Evolutionary conservation across 2,797 vertebrate genomes (phyloP).

Genomic region (Arctocebus calabarensis): DNA sequence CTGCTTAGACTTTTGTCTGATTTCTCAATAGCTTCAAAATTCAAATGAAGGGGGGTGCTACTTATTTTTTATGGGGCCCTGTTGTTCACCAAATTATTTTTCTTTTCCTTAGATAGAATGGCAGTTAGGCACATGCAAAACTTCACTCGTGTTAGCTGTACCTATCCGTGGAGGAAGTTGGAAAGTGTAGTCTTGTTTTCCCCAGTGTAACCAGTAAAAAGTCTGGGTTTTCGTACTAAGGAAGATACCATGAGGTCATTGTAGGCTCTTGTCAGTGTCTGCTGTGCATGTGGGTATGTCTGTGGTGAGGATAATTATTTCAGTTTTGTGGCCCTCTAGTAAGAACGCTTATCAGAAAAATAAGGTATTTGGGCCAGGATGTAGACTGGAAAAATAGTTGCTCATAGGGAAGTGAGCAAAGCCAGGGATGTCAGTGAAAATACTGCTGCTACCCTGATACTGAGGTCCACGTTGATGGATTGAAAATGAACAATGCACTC

Average conservation of each 20-base stretch:
- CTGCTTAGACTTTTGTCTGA: neutral
- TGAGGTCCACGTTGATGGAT: neutral
- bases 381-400: neutral
- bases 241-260: neutral
- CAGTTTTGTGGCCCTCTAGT: neutral
- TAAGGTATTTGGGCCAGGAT: neutral
- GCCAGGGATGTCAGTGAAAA: neutral
- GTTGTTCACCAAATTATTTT: neutral
- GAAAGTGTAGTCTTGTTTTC: neutral
- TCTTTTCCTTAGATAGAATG: neutral
- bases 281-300: neutral
- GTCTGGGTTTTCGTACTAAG: neutral
- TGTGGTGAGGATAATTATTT: neutral
- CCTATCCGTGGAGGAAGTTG: neutral
- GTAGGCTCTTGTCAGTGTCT: neutral
- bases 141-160: neutral
- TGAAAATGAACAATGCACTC: neutral
- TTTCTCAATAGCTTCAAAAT: neutral
- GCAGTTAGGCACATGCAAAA: neutral
- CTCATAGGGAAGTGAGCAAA: neutral
- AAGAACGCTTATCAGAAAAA: neutral
- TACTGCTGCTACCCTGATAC: neutral
- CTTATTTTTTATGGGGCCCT: neutral
- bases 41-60: neutral
- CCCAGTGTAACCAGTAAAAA: neutral